Conservation (phyloP, 2,797 vertebrate genomes). For the Bradypodion ventrale region DNA sequence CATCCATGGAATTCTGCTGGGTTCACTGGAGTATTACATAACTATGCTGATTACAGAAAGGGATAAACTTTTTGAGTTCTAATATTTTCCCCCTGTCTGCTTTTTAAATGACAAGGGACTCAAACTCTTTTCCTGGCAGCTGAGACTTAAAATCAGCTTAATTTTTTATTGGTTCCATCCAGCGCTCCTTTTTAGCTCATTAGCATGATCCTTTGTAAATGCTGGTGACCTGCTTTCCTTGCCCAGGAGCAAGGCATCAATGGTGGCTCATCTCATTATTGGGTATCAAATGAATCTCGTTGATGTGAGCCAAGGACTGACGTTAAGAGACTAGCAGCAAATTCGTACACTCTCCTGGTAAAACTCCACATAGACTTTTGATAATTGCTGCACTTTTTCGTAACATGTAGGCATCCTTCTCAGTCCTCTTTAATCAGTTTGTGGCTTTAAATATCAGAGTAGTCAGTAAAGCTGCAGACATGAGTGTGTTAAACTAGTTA, state of each 20-base stretch:
- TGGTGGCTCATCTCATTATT: constrained; percentile 31
- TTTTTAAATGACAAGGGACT: constrained; percentile 46
- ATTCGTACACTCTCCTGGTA: background rate
- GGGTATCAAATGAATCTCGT: background rate
- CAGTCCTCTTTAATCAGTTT: background rate
- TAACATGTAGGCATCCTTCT: background rate
- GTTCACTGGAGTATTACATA: constrained; percentile 12
- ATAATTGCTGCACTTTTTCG: background rate
- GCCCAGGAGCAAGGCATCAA: constrained; percentile 25
- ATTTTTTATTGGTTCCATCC: constrained; percentile 15
- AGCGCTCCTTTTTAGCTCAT: constrained; percentile 56
- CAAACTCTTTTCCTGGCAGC: constrained; percentile 46
- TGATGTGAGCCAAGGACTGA: background rate
- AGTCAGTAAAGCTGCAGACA: no score
- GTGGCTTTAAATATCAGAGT: no score
- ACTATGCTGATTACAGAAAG: constrained; percentile 47
- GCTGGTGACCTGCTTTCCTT: constrained; percentile 55
- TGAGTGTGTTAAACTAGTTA: no score
- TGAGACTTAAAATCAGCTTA: constrained; percentile 23
- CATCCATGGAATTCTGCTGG: constrained; percentile 8
- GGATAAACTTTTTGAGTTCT: constrained; percentile 6
- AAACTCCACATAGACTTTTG: background rate
- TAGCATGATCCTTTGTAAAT: constrained; percentile 59
- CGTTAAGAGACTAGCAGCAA: background rate
- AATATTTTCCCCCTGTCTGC: background rate